Evolutionary conservation across 2,113 vertebrate genomes (phyloP).

Genomic region (Daubentonia madagascariensis): DNA sequence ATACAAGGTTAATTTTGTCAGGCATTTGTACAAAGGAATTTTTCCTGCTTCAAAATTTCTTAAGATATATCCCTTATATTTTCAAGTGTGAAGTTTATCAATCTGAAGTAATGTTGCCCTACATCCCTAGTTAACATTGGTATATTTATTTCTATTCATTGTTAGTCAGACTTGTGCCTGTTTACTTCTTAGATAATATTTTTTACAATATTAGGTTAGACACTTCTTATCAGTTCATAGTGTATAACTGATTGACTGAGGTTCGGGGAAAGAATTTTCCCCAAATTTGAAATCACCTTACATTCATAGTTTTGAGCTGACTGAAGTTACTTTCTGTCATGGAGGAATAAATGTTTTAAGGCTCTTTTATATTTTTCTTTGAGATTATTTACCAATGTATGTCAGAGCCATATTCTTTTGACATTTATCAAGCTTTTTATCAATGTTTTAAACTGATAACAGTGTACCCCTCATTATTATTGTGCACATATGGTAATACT

Average conservation of each 20-base stretch:
- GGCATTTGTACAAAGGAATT: neutral
- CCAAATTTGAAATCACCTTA: neutral
- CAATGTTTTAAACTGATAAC: neutral
- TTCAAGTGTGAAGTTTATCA: neutral
- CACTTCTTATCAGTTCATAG: neutral
- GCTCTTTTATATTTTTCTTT: conserved; percentile 25
- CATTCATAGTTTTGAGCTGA: neutral
- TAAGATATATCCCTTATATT: neutral
- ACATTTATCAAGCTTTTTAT: conserved; percentile 30
- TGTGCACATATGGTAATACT: conserved; percentile 3
- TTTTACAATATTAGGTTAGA: neutral
- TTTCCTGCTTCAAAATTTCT: conserved; percentile 32
- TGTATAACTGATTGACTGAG: conserved; percentile 11
- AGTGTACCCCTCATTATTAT: neutral
- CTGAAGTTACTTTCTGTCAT: neutral
- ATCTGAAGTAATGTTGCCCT: neutral
- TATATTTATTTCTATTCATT: conserved; percentile 29
- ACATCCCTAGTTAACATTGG: neutral
- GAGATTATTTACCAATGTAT: neutral
- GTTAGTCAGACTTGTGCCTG: neutral
- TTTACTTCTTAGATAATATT: neutral
- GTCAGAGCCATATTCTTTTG: neutral
- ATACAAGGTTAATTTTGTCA: conserved; percentile 17
- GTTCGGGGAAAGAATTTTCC: neutral
- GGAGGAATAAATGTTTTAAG: conserved; percentile 33